A percentile compares a stretch with the other conserved stretches of the same genome.
Conservation (phyloP, 2,113 vertebrate genomes). For the Puffinus mauretanicus region DNA sequence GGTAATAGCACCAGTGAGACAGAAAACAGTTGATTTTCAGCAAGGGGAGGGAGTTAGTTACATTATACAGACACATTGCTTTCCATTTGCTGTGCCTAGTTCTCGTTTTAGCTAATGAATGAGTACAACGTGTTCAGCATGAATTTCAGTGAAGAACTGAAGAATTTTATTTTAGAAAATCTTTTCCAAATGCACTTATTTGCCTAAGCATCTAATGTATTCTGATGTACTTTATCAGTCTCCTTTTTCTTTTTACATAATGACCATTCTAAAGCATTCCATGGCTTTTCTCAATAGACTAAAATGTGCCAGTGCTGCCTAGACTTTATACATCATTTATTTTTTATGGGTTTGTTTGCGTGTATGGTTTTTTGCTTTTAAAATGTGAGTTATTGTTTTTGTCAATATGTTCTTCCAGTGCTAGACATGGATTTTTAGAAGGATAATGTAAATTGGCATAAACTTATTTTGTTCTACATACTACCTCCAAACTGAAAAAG, state of each 20-base stretch:
- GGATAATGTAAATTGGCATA: neutral
- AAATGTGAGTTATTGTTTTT: neutral
- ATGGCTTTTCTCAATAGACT: neutral
- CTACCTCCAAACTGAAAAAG: neutral
- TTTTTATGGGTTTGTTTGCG: neutral
- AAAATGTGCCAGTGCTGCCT: neutral
- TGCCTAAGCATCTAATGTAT: neutral
- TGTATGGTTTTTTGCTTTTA: neutral
- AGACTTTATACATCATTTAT: neutral
- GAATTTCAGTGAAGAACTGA: neutral
- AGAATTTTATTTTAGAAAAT: neutral
- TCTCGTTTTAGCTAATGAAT: neutral
- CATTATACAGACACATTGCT: neutral
- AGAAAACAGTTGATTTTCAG: neutral
- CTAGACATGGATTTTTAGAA: neutral
- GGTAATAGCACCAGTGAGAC: neutral
- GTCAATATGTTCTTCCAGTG: neutral
- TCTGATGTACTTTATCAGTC: neutral
- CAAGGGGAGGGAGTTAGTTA: neutral
- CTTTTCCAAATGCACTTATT: neutral
- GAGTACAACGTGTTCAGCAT: neutral
- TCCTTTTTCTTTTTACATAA: neutral
- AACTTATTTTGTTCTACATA: neutral
- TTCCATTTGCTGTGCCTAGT: neutral
- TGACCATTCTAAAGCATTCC: neutral